Evolutionary conservation across 2,888 invertebrate genomes (phyloP), one percentile per base, ranked within the genome.

Genomic region (Cheilosia impressa): DNA sequence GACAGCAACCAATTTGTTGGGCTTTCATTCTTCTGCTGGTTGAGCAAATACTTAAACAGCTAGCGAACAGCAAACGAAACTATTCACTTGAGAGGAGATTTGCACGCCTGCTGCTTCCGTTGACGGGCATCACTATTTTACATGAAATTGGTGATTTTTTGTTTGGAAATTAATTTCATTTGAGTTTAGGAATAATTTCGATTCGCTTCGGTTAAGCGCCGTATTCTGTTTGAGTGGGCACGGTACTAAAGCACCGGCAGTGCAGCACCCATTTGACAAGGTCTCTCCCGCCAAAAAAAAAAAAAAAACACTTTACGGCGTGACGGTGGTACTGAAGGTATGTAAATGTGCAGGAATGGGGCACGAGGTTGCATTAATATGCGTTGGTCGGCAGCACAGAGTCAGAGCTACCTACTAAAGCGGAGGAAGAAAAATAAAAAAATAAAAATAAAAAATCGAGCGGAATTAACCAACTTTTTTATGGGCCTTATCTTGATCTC

Each of bases 171-270:
- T 19, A 60, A 62, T 22, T 68, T 77, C 60, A 24, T n/a, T 45
- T 52, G n/a, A 52, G 38, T 71, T 81, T 60, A 38, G 65, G 41
- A 60, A 55, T 60, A 55, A 68, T 71, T 80, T 75, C 60, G 75
- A 71, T 76, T 76, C 80, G 80, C 75, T 84, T 80, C 75, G 65
- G 45, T 75, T 76, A 52, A 84, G 71, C 80, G 75, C 69, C 75
- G 50, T 63, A 71, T 71, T 71, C 68, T 52, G 52, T 45, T 65
- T 65, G 62, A 73, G 68, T 63, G 69, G 60, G 66, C 65, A 68
- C 38, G 13, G 13, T 38, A 38, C 31, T 31, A 31, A 9, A 31
- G 31, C 45, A 34, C 15, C 4, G 45, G 57, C 47, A 47, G 47
- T n/a, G 52, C 17, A 66, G 72, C 62, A 66, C 65, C 65, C 41